A percentile compares a stretch with the other conserved stretches of the same genome.
These are phyloP conservation scores for Characodon lateralis DNA, from an alignment of 2,797 vertebrate genomes.

Conservation along the genomic window DNA sequence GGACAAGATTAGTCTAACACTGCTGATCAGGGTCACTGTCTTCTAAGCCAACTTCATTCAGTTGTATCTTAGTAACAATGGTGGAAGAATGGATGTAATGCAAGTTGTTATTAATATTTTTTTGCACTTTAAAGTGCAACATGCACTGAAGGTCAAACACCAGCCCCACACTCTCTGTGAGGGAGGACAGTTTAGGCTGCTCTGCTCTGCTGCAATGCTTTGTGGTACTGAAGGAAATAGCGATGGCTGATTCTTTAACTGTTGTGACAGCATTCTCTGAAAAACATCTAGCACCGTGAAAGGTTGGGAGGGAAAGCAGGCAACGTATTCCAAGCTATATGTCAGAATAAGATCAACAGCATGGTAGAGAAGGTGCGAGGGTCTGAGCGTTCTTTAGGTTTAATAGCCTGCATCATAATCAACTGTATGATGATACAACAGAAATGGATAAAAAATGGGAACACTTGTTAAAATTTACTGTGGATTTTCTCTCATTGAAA, in stretches of 20 bases:
- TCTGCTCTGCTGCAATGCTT: not conserved
- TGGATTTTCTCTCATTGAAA: too few relatives aligned
- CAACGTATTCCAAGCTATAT: too few relatives aligned
- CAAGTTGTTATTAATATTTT: not conserved
- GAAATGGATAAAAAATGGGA: too few relatives aligned
- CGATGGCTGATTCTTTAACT: not conserved
- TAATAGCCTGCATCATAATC: too few relatives aligned
- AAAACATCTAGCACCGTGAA: not conserved
- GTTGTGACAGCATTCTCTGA: not conserved
- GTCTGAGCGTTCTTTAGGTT: too few relatives aligned
- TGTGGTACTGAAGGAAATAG: not conserved
- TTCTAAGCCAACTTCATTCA: not conserved
- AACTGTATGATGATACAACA: too few relatives aligned
- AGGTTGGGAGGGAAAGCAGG: not conserved
- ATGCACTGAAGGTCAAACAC: not conserved
- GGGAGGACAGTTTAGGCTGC: not conserved
- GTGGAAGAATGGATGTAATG: too few relatives aligned
- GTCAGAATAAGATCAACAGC: too few relatives aligned
- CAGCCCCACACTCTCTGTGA: not conserved
- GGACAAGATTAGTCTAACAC: not conserved
- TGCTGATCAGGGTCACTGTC: too few relatives aligned
- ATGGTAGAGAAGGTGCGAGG: too few relatives aligned
- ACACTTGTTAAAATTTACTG: too few relatives aligned
- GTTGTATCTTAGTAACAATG: not conserved
- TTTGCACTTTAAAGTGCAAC: not conserved